Percentiles rank a stretch among this genome's conserved stretches.
These are phyloP conservation scores for Lynx canadensis DNA, from an alignment of 2,113 vertebrate species.

Conservation along the genomic window DNA sequence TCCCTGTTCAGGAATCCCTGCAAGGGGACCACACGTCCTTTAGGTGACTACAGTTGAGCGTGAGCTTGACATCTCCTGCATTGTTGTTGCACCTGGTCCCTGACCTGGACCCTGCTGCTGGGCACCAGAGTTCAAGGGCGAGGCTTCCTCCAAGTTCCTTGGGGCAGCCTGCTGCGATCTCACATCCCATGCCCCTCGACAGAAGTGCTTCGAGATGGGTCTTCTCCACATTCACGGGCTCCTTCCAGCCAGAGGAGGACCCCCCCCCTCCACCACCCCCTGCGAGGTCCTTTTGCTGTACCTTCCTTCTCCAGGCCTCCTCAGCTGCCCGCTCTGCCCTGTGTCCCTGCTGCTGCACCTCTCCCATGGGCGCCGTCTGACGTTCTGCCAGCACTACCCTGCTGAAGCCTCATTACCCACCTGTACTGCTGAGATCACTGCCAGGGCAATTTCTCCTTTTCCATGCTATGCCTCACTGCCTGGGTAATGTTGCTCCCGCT, in stretches of 20 bases:
- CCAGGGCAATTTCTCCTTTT: neutral
- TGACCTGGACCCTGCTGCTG: too few species aligned
- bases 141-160: neutral
- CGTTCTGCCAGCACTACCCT: fast-evolving
- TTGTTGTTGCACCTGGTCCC: neutral
- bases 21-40: neutral
- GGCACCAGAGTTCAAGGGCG: neutral
- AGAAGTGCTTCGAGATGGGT: neutral
- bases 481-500: neutral
- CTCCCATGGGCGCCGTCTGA: fast-evolving
- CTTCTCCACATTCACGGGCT: neutral
- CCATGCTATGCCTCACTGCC: fast-evolving
- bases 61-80: neutral
- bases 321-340: neutral
- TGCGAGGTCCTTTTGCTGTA: neutral
- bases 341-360: neutral
- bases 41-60: neutral
- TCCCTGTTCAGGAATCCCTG: neutral
- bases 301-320: neutral
- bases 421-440: neutral
- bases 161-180: neutral
- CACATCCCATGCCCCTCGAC: fast-evolving
- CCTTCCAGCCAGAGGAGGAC: neutral
- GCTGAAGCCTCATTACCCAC: neutral
- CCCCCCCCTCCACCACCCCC: too few species aligned